Percentiles rank a stretch among this genome's conserved stretches.
Conservation (phyloP, 2,113 vertebrate genomes). For the Symphodus melops region DNA sequence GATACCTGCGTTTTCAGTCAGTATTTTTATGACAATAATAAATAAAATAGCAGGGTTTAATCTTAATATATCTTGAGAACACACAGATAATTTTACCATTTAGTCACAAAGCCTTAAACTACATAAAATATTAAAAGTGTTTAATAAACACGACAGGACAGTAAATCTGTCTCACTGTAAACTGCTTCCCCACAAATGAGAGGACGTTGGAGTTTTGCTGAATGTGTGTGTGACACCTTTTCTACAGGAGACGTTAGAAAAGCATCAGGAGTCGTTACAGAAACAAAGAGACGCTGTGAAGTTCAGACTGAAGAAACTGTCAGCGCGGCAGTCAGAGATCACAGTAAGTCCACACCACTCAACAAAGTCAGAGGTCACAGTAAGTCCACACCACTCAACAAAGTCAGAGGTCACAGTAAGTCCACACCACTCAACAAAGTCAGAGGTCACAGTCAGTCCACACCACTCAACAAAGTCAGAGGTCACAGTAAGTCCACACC, state of each 20-base stretch:
- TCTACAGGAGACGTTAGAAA: constrained; percentile 74
- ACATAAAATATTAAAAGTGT: too few relatives aligned
- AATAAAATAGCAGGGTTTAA: too few relatives aligned
- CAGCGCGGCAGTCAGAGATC: constrained; percentile 78
- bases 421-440: constrained; percentile 33
- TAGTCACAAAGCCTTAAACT: too few relatives aligned
- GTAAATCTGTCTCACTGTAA: too few relatives aligned
- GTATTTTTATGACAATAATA: too few relatives aligned
- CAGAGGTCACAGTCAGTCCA: constrained; percentile 79
- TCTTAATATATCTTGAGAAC: too few relatives aligned
- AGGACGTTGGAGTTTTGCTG: not conserved
- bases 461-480: constrained; percentile 49
- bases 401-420: constrained; percentile 80
- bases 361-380: constrained; percentile 68
- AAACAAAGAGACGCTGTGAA: constrained; percentile 78
- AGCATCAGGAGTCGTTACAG: constrained; percentile 72
- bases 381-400: constrained; percentile 59
- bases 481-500: constrained; percentile 75
- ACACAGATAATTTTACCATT: too few relatives aligned
- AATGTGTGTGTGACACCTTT: constrained; percentile 47
- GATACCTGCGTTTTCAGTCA: too few relatives aligned
- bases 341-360: constrained; percentile 69
- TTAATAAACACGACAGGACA: not conserved
- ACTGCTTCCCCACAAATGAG: too few relatives aligned
- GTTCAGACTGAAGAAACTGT: constrained; percentile 79